Conservation (phyloP, 2,113 vertebrate genomes). For the Tiliqua scincoides region DNA sequence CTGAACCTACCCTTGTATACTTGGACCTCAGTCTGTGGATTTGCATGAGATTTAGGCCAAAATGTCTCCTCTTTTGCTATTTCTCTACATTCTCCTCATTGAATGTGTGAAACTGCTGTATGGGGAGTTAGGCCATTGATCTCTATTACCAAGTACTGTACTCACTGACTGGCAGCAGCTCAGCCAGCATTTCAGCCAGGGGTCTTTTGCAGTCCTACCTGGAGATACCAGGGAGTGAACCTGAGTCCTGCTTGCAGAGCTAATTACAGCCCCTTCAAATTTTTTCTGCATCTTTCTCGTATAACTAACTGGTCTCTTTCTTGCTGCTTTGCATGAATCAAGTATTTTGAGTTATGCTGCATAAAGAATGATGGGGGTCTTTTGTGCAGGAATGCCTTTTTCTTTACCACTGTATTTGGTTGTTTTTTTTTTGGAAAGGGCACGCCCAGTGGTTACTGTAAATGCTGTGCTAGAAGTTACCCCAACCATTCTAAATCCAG, state of each 20-base stretch:
- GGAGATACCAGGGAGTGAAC: no score
- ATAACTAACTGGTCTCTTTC: background rate
- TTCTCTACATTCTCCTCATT: background rate
- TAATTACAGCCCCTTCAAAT: background rate
- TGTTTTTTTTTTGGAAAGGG: constrained; percentile 73
- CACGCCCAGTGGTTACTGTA: constrained; percentile 93
- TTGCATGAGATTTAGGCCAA: background rate
- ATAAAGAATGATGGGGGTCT: background rate
- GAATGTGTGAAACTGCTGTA: no score
- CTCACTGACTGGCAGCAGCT: background rate
- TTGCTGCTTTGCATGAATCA: background rate
- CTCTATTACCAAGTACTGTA: no score
- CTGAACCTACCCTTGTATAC: background rate
- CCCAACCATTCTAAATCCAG: constrained; percentile 93
- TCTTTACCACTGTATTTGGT: background rate
- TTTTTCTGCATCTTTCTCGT: background rate
- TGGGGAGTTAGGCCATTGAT: no score
- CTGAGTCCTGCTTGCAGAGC: no score
- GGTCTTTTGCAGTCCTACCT: no score
- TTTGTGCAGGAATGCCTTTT: background rate
- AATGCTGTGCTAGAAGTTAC: constrained; percentile 89
- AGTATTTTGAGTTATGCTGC: background rate
- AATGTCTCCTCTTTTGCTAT: background rate
- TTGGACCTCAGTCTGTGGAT: background rate
- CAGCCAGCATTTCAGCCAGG: background rate